Evolutionary conservation across 2,888 invertebrate genomes (phyloP).

Genomic region (Synergus itoensis): DNA sequence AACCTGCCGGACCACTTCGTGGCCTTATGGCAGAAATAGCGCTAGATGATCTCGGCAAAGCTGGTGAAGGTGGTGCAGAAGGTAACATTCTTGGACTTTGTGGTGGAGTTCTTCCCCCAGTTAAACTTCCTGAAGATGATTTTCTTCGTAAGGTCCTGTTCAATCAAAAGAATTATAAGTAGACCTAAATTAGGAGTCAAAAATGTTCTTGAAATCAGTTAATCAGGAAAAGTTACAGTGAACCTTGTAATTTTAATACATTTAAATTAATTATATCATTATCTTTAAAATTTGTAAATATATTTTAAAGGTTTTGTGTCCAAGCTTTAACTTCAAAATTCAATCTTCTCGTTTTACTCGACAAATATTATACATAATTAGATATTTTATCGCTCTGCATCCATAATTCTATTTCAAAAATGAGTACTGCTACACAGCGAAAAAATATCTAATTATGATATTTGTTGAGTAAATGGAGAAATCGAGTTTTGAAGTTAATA

Average conservation of each 20-base stretch:
- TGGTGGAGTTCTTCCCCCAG: constrained; percentile 77
- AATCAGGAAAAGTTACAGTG: not conserved
- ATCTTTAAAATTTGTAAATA: too few relatives aligned
- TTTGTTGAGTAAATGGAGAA: too few relatives aligned
- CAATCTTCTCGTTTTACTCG: too few relatives aligned
- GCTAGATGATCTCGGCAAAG: constrained; percentile 78
- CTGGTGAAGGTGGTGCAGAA: constrained; percentile 75
- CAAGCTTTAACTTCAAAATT: too few relatives aligned
- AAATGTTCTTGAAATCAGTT: not conserved
- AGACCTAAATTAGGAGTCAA: not conserved
- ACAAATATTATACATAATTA: too few relatives aligned
- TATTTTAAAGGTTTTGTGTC: too few relatives aligned
- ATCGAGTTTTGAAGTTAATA: too few relatives aligned
- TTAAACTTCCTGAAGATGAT: constrained; percentile 75
- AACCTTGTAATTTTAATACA: not conserved
- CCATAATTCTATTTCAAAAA: too few relatives aligned
- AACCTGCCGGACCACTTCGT: constrained; percentile 88
- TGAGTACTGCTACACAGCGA: too few relatives aligned
- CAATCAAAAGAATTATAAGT: not conserved
- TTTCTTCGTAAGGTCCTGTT: constrained; percentile 73
- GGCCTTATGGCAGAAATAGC: constrained; percentile 80
- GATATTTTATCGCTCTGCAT: too few relatives aligned
- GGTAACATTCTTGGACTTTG: constrained; percentile 75
- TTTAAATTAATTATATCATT: not conserved
- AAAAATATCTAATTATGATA: too few relatives aligned